Base-by-base conservation (phyloP, 2,113 vertebrate species). In the Reinhardtius hippoglossoides region DNA sequence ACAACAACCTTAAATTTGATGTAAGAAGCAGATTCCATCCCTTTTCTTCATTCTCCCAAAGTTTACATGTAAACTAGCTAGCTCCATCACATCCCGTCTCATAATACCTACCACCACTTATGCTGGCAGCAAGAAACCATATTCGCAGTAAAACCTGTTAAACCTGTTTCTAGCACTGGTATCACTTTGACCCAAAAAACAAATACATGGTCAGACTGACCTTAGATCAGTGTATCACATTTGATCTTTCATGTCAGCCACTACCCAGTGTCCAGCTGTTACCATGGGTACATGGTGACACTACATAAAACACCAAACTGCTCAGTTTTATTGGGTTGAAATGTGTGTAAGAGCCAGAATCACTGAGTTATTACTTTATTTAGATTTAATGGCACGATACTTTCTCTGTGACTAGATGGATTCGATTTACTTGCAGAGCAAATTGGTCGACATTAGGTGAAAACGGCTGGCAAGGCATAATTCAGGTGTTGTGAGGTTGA, bases 401-500 rank as follows among this genome's bases (percentile, higher is more conserved):
- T 20, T 61, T 52, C 3, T 26, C 16, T 66, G 20, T 56, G 24
- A 67, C 52, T 52, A 44, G 14, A 24, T n/a, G 46, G 20, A 21
- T 61, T 52, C 9, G 8, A 58, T 42, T 54, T 23, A n/a, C 31
- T 26, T 15, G 48, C 63, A 64, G 23, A 60, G 15, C 18, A 50
- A 46, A 75, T 24, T 59, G 27, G 6, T 18, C 15, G 12, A 42
- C 37, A 74, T 54, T 35, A 37, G 0, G 1, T 46, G 8, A 52
- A 7, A 81, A 65, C n/a, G 2, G 35, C 46, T 20, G 62, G 2
- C 42, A 50, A 56, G 61, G 76, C 54, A 40, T 56, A 50, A 55
- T 71, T 23, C 55, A 21, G 71, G 56, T 26, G 59, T 15, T 69
- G 44, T 83, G 59, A 46, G 59, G 44, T 16, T 72, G 63, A 71